These are phyloP conservation scores for Ammodytes marinus DNA, from an alignment of 2,113 vertebrate species.

Conservation along the genomic window DNA sequence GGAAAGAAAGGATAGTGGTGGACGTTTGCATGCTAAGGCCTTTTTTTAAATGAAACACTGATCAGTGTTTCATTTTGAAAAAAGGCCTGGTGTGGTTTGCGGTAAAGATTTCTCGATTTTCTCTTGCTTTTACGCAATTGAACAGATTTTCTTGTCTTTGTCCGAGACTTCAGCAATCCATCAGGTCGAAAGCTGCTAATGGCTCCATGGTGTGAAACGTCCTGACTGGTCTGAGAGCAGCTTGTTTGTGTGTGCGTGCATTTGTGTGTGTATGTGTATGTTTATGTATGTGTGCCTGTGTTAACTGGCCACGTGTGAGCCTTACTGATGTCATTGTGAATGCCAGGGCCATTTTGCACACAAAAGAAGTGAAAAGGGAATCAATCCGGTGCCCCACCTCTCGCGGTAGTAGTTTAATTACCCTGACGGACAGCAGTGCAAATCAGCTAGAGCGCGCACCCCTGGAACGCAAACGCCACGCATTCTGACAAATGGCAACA, in stretches of 20 bases:
- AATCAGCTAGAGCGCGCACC: constrained; percentile 54
- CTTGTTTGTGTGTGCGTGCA: not conserved
- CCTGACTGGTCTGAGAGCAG: constrained; percentile 22
- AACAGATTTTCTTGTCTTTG: constrained; percentile 43
- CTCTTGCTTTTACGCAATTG: constrained; percentile 7
- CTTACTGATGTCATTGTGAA: constrained; percentile 41
- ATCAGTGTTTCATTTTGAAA: too few species aligned
- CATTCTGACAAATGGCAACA: constrained; percentile 63
- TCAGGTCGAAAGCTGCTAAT: constrained; percentile 39
- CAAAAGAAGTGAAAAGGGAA: constrained; percentile 61
- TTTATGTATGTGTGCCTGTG: too few species aligned
- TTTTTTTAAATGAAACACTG: constrained; percentile 24
- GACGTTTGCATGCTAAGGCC: not conserved
- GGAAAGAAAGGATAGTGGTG: constrained; percentile 1
- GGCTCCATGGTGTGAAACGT: constrained; percentile 22
- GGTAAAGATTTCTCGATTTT: constrained; percentile 1
- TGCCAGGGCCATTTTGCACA: constrained; percentile 48
- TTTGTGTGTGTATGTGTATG: constrained; percentile 7
- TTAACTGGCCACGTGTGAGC: constrained; percentile 12
- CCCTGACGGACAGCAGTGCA: constrained; percentile 59
- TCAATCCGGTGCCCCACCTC: constrained; percentile 62
- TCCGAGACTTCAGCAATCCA: constrained; percentile 37
- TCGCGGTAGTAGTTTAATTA: constrained; percentile 75
- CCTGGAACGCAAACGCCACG: constrained; percentile 46
- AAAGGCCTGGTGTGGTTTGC: too few species aligned